phyloP scores from a whole-genome alignment of 1,140 invertebrate genomes.

The Heliconius nattereri region DNA sequence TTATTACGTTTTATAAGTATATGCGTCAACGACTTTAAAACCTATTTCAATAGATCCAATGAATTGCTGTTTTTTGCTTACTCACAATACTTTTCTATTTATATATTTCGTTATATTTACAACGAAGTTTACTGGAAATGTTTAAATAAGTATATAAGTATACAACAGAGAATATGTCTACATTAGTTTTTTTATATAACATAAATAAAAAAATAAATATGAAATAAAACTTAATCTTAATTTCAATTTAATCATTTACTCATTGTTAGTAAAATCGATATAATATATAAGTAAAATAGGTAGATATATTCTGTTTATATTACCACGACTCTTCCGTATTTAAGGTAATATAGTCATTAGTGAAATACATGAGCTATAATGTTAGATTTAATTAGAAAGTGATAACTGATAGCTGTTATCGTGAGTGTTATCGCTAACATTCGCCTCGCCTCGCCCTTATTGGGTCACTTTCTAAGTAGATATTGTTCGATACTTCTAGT shows the following conservation, averaged over 20 bases:
- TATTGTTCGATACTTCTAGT: constrained; percentile 1
- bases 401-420: constrained; percentile 10
- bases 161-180: too few species aligned
- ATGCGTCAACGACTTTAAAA: constrained; percentile 21
- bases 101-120: background rate
- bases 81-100: background rate
- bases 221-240: background rate
- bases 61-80: background rate
- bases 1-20: constrained; percentile 14
- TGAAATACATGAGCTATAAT: background rate
- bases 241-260: too few species aligned
- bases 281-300: background rate
- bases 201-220: background rate
- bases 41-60: constrained; percentile 18
- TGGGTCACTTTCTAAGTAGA: constrained; percentile 15
- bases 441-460: constrained; percentile 15
- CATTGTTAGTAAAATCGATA: too few species aligned
- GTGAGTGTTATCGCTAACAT: constrained; percentile 10
- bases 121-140: background rate
- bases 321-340: background rate
- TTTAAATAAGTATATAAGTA: too few species aligned
- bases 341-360: constrained; percentile 8
- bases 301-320: background rate
- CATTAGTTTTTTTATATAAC: too few species aligned
- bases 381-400: constrained; percentile 11